Evolutionary conservation across 2,797 vertebrate species (phyloP).

Genomic region (Sebastes trivittatus): DNA sequence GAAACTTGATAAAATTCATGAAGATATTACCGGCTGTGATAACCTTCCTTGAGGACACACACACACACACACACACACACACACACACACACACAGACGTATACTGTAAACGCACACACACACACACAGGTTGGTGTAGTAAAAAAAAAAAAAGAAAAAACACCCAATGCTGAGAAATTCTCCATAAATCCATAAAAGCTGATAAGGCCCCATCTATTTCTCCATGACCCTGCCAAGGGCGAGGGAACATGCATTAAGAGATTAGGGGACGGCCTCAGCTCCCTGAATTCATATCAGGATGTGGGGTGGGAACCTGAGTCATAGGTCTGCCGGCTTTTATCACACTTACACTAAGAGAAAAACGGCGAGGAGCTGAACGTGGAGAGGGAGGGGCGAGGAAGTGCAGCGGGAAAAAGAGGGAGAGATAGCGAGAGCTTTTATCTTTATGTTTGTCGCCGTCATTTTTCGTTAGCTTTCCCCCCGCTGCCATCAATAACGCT

Average conservation of each 20-base stretch:
- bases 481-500: conserved; percentile 62
- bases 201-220: conserved; percentile 83
- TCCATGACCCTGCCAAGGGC: conserved; percentile 80
- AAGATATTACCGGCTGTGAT: conserved; percentile 51
- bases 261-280: conserved; percentile 76
- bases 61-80: neutral
- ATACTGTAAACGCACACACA: neutral
- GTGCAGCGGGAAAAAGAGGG: conserved; percentile 1
- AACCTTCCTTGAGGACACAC: conserved; percentile 58
- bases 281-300: conserved; percentile 74
- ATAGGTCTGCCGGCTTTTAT: conserved; percentile 73
- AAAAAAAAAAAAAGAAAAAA: conserved; percentile 5
- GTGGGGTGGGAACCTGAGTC: conserved; percentile 64
- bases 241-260: conserved; percentile 81
- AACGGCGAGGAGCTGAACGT: conserved; percentile 15
- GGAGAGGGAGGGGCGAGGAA: conserved; percentile 20
- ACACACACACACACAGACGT: conserved; percentile 12
- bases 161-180: conserved; percentile 67
- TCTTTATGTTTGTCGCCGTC: conserved; percentile 65
- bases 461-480: conserved; percentile 52
- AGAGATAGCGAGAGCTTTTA: conserved; percentile 61
- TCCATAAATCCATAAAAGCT: conserved; percentile 80
- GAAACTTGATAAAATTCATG: conserved; percentile 53
- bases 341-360: conserved; percentile 54
- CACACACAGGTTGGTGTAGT: conserved; percentile 1